These are phyloP conservation scores for Leptodactylus fallax DNA, from an alignment of 2,797 vertebrate genomes.

Conservation along the genomic window DNA sequence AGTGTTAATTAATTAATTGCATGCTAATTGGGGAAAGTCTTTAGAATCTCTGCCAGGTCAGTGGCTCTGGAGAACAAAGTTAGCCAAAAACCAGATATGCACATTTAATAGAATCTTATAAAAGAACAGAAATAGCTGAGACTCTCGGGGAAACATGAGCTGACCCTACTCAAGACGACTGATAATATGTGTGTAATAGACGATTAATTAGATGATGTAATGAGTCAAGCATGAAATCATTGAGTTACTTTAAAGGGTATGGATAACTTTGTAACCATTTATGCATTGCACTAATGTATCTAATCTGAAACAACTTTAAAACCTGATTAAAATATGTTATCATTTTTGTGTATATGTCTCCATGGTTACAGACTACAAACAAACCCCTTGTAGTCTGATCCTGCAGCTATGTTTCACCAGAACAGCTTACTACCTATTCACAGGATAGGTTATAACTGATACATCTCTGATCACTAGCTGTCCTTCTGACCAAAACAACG, in stretches of 20 bases:
- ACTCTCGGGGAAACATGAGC: constrained; percentile 13
- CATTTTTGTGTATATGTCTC: not conserved
- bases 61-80: constrained; percentile 34
- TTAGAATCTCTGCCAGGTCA: constrained; percentile 29
- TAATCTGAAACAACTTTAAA: not conserved
- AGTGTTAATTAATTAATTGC: constrained; percentile 31
- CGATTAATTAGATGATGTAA: constrained; percentile 14
- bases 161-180: constrained; percentile 1
- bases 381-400: not conserved
- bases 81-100: constrained; percentile 18
- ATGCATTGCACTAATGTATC: not conserved
- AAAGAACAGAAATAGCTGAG: constrained; percentile 10
- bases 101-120: constrained; percentile 3
- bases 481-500: too few relatives aligned
- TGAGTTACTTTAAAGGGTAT: not conserved
- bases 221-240: constrained; percentile 7
- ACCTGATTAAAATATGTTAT: not conserved
- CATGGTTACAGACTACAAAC: not conserved
- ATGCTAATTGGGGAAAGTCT: constrained; percentile 40
- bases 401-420: not conserved
- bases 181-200: constrained; percentile 13
- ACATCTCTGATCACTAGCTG: too few relatives aligned
- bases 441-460: too few relatives aligned
- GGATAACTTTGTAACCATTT: not conserved
- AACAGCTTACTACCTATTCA: too few relatives aligned